Evolutionary conservation across 1,140 invertebrate species (phyloP), one percentile per base, ranked within the genome.

Genomic region (Stegodyphus dumicola): DNA sequence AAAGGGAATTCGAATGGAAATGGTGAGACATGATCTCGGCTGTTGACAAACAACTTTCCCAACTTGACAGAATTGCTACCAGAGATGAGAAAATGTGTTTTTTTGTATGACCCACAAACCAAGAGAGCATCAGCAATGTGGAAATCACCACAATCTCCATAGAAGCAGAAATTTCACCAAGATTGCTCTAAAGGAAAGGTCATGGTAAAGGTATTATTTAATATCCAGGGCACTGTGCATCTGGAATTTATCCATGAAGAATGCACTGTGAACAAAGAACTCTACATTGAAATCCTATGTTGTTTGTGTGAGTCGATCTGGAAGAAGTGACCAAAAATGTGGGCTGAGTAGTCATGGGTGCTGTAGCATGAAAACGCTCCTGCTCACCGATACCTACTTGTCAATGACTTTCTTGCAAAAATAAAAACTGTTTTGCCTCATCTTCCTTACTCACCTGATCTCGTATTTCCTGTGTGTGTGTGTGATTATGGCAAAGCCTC

Each of bases 71-170:
- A 66, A 66, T 66, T 66, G 17, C n/a, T 66, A 66, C 65, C 6
- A n/a, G 65, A 66, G 65, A 66, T n/a, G 17, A 66, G 17, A 66
- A 66, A 66, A 10, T 7, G 65, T 66, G n/a, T 17, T 66, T n/a
- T 17, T 17, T 56, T 56, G 54, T 56, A 56, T 13, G 54, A 66
- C 17, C n/a, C 65, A n/a, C 17, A 66, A 66, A 11, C 65, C 65
- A 66, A 66, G 65, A 66, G 65, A 17, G 65, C 65, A 66, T 66
- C 17, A 17, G 65, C 65, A 66, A 66, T 6, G 65, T 66, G 7
- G 65, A 66, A 66, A 66, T 66, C 65, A 66, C n/a, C 65, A 7
- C 65, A 56, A 66, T 66, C 65, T 66, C 6, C 65, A 66, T 17
- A n/a, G 65, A 66, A 13, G 65, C 65, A 66, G 17, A 66, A 66